A percentile compares a stretch with the other conserved stretches of the same genome.
phyloP scores from a whole-genome alignment of 1,140 invertebrate genomes.

The Zelostemma sp. region DNA sequence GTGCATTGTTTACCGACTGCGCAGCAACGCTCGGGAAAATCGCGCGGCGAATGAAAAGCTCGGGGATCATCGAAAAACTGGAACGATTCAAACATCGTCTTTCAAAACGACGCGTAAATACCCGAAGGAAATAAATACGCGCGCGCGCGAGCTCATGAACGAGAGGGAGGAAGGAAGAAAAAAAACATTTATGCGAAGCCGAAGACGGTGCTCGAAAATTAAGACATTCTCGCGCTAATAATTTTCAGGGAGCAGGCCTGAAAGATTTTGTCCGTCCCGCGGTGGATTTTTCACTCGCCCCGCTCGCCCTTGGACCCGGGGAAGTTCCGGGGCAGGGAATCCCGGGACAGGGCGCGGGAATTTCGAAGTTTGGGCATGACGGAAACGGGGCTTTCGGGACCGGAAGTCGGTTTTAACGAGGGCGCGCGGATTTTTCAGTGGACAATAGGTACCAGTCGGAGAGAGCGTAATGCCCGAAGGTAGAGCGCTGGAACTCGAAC shows the following conservation, averaged over 20 bases:
- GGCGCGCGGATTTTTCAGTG: constrained; percentile 40
- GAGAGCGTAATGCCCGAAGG: constrained; percentile 55
- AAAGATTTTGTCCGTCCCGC: constrained; percentile 58
- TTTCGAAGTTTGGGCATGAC: neutral
- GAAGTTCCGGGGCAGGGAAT: neutral
- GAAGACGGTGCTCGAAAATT: constrained; percentile 53
- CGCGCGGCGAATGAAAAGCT: constrained; percentile 2
- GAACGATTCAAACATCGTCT: neutral
- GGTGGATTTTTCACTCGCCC: constrained; percentile 17
- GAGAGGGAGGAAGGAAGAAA: constrained; percentile 8
- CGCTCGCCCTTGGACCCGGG: neutral
- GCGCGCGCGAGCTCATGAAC: constrained; percentile 8
- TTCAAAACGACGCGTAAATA: constrained; percentile 9
- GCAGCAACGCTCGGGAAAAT: constrained; percentile 5
- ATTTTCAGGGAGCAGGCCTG: constrained; percentile 57
- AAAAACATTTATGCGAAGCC: constrained; percentile 51
- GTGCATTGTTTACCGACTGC: neutral
- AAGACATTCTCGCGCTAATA: constrained; percentile 68
- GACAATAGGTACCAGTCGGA: constrained; percentile 63
- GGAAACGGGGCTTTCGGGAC: neutral
- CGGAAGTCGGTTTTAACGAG: neutral
- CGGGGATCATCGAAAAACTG: neutral
- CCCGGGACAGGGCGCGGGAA: neutral
- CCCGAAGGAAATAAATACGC: constrained; percentile 1
- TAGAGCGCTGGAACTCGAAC: constrained; percentile 54